These are phyloP conservation scores for Serrognathus titanus DNA, from an alignment of 2,888 invertebrate species.

Conservation along the genomic window DNA sequence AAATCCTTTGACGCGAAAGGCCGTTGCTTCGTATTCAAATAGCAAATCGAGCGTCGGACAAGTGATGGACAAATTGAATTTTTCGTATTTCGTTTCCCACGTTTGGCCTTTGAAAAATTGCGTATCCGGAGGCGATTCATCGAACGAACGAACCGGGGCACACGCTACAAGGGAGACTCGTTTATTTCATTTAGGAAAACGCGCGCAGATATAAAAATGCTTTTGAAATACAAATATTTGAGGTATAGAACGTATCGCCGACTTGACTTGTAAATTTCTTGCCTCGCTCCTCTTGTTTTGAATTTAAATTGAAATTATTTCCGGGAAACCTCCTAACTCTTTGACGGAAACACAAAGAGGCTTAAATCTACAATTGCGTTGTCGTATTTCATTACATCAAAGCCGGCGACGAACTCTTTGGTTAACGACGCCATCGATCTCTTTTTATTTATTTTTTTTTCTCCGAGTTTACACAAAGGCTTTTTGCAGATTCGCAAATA, in stretches of 20 bases:
- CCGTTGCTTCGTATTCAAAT: constrained; percentile 6
- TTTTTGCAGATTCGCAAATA: neutral
- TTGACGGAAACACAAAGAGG: neutral
- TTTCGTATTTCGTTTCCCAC: constrained; percentile 34
- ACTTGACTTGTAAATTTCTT: constrained; percentile 23
- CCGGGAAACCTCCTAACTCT: neutral
- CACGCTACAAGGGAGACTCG: constrained; percentile 19
- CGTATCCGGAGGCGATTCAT: constrained; percentile 33
- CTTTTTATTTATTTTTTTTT: neutral
- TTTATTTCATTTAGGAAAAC: constrained; percentile 27
- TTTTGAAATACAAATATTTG: constrained; percentile 36
- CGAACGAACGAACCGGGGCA: constrained; percentile 3
- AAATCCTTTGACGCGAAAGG: neutral
- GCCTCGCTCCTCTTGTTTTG: constrained; percentile 21
- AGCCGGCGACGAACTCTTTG: neutral
- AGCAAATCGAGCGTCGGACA: constrained; percentile 8
- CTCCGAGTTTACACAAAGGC: neutral
- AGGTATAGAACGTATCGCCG: constrained; percentile 21
- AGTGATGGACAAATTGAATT: constrained; percentile 35
- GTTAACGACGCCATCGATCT: constrained; percentile 2
- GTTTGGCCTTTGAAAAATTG: constrained; percentile 37
- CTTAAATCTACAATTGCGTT: neutral
- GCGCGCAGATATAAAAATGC: constrained; percentile 22
- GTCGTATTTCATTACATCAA: neutral
- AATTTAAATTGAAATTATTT: constrained; percentile 24